A percentile compares a stretch with the other conserved stretches of the same genome.
These are phyloP conservation scores for Agrochola macilenta DNA, from an alignment of 2,888 invertebrate genomes.

Conservation along the genomic window DNA sequence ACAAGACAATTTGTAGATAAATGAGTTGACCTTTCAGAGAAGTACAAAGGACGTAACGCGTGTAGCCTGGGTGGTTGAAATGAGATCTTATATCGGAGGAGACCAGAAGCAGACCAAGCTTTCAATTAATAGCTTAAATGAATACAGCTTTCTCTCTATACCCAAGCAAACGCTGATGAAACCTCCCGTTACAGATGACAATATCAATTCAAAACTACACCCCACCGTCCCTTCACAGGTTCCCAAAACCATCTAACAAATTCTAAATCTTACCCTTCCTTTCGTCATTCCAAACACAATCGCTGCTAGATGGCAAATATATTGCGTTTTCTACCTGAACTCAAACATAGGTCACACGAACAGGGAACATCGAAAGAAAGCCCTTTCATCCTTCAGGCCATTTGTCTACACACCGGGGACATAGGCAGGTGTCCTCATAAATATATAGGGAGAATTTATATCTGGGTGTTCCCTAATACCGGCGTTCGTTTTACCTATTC, in stretches of 20 bases:
- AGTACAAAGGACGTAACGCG: too few relatives aligned
- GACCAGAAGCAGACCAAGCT: neutral
- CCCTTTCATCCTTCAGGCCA: constrained; percentile 33
- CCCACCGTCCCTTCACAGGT: too few relatives aligned
- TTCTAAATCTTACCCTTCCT: neutral
- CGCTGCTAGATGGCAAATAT: constrained; percentile 16
- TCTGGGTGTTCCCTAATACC: constrained; percentile 1
- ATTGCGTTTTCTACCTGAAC: constrained; percentile 28
- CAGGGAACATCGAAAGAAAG: constrained; percentile 6
- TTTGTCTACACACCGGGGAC: constrained; percentile 42
- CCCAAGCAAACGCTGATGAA: neutral
- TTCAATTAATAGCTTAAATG: neutral
- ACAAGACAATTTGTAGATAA: neutral
- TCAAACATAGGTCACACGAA: constrained; percentile 23
- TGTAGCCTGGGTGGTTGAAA: neutral
- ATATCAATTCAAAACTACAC: neutral
- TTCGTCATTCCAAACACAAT: constrained; percentile 22
- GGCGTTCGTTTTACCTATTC: constrained; percentile 28
- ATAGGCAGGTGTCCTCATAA: constrained; percentile 45
- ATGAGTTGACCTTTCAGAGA: neutral
- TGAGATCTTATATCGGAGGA: neutral
- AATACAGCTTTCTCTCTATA: neutral
- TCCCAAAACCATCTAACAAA: neutral
- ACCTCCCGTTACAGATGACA: neutral
- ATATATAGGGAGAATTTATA: constrained; percentile 40